Conservation (phyloP, 2,797 vertebrate species). For the Pygocentrus nattereri region DNA sequence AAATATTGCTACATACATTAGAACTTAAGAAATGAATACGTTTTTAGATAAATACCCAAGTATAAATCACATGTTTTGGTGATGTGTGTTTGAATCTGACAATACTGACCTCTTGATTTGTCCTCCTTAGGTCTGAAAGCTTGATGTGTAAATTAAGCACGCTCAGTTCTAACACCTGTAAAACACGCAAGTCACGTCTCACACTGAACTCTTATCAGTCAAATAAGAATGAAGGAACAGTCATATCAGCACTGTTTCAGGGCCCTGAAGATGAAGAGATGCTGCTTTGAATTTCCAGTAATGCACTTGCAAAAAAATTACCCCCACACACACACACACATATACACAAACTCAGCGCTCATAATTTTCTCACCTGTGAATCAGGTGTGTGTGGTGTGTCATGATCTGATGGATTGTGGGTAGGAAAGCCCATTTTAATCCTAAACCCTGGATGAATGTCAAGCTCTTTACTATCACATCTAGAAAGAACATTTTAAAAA, state of each 20-base stretch:
- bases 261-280: not conserved
- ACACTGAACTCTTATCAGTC: conserved; percentile 10
- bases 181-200: not conserved
- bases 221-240: conserved; percentile 2
- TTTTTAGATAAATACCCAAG: too few species aligned
- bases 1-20: too few species aligned
- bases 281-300: conserved; percentile 14
- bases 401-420: not conserved
- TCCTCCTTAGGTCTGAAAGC: conserved; percentile 73
- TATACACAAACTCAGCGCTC: not conserved
- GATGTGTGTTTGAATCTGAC: not conserved
- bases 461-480: conserved; percentile 5
- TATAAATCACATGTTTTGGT: too few species aligned
- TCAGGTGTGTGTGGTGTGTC: not conserved
- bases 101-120: conserved; percentile 81
- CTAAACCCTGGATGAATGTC: not conserved
- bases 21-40: too few species aligned
- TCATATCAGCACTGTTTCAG: not conserved
- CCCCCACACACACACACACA: not conserved
- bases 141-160: conserved; percentile 68
- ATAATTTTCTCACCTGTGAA: conserved; percentile 6
- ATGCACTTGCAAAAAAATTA: not conserved
- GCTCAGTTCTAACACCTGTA: conserved; percentile 3
- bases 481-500: not conserved
- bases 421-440: not conserved